These are phyloP conservation scores for Rhinoderma darwinii DNA, from an alignment of 2,113 vertebrate species.

Conservation along the genomic window DNA sequence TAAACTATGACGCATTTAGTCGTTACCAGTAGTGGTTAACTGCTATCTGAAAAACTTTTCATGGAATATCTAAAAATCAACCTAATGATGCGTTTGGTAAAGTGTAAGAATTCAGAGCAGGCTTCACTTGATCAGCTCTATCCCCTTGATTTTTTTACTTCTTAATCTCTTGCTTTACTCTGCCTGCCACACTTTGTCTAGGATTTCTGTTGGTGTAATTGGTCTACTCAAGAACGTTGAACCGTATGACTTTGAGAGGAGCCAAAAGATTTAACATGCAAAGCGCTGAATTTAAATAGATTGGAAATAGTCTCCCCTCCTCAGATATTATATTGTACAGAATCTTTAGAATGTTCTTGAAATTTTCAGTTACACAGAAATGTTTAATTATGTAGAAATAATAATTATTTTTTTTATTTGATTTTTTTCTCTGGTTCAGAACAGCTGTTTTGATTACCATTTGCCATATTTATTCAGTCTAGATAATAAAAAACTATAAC, in stretches of 20 bases:
- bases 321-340: background rate
- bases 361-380: background rate
- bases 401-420: background rate
- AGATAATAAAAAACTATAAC: too few relatives aligned
- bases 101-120: conserved; percentile 56
- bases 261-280: conserved; percentile 50
- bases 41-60: background rate
- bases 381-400: background rate
- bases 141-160: background rate
- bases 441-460: too few relatives aligned
- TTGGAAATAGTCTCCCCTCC: background rate
- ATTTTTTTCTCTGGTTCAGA: background rate
- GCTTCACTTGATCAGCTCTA: conserved; percentile 60
- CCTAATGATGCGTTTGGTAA: conserved; percentile 31
- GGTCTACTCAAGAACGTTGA: conserved; percentile 51
- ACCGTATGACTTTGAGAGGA: conserved; percentile 15
- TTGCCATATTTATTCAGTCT: too few relatives aligned
- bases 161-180: conserved; percentile 39
- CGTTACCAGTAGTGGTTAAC: conserved; percentile 31
- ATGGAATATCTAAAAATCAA: conserved; percentile 23
- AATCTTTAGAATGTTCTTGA: background rate
- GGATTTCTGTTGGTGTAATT: conserved; percentile 27
- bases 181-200: conserved; percentile 23
- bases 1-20: too few relatives aligned
- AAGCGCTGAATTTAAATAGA: conserved; percentile 27